Evolutionary conservation across 92 coral and sea anemone species (phyloP).

Genomic region (Galaxea fascicularis): DNA sequence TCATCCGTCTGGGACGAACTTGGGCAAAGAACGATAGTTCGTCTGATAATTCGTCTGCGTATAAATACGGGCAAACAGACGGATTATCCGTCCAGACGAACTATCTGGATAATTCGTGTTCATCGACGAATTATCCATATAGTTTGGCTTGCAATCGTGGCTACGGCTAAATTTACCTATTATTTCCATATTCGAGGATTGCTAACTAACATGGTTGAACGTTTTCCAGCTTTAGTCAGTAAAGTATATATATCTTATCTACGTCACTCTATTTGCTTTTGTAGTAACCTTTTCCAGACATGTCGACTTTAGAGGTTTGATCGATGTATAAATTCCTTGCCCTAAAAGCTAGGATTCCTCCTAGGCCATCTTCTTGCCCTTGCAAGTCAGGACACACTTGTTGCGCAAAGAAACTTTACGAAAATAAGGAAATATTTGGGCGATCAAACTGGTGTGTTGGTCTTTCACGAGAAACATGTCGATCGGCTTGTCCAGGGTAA

Average conservation of each 20-base stretch:
- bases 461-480: background rate
- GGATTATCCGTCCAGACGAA: too few species aligned
- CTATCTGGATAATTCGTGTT: too few species aligned
- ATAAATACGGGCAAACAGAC: too few species aligned
- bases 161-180: background rate
- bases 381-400: conserved; percentile 39
- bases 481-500: conserved; percentile 9
- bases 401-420: conserved; percentile 1
- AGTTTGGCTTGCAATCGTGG: too few species aligned
- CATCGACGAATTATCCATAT: too few species aligned
- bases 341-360: too few species aligned
- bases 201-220: background rate
- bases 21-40: too few species aligned
- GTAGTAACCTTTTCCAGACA: conserved; percentile 51
- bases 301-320: conserved; percentile 27
- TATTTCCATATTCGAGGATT: background rate
- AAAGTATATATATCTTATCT: background rate
- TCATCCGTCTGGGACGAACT: too few species aligned
- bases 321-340: conserved; percentile 18
- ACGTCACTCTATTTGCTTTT: background rate
- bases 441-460: conserved; percentile 26
- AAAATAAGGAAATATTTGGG: conserved; percentile 36
- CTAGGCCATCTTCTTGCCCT: conserved; percentile 24
- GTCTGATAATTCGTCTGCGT: too few species aligned
- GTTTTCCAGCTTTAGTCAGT: background rate